A percentile compares a stretch with the other conserved stretches of the same genome.
Conservation (phyloP, 2,113 vertebrate species). For the Entelurus aequoreus region DNA sequence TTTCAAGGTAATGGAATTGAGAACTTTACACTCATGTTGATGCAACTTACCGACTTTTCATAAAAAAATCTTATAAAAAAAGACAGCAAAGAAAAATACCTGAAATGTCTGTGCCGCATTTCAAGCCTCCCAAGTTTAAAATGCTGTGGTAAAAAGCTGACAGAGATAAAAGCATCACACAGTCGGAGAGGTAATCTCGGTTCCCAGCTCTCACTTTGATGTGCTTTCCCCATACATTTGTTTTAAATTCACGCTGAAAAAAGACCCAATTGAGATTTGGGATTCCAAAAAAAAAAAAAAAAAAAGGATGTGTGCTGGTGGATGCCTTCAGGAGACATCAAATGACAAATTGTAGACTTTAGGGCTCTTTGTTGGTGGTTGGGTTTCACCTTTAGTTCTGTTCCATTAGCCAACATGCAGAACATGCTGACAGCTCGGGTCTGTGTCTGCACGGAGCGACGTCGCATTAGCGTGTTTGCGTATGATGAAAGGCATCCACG, state of each 20-base stretch:
- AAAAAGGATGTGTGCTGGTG: slow-evolving; percentile 2
- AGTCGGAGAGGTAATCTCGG: slow-evolving; percentile 44
- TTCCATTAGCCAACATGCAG: slow-evolving; percentile 24
- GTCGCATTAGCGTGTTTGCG: slow-evolving; percentile 3
- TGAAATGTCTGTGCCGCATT: slow-evolving; percentile 12
- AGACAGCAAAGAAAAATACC: slow-evolving; percentile 3
- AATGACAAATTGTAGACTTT: slow-evolving; percentile 33
- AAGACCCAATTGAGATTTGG: slow-evolving; percentile 39
- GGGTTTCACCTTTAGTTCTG: slow-evolving; percentile 26
- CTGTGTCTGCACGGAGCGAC: slow-evolving; percentile 10
- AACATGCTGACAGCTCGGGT: slow-evolving; percentile 9
- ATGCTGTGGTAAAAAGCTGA: slow-evolving; percentile 19
- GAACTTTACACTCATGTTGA: slow-evolving; percentile 22
- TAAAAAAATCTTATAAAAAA: neutral
- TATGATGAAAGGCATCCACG: neutral
- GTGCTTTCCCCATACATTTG: slow-evolving; percentile 33
- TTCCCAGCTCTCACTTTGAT: slow-evolving; percentile 53
- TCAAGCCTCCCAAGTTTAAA: slow-evolving; percentile 12
- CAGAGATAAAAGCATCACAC: slow-evolving; percentile 41
- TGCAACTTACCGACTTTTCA: neutral
- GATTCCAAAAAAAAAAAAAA: slow-evolving; percentile 24
- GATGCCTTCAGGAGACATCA: slow-evolving; percentile 26
- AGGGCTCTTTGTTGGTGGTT: slow-evolving; percentile 20
- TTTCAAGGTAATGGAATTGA: slow-evolving; percentile 19
- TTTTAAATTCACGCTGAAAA: slow-evolving; percentile 10